A percentile compares a stretch with the other conserved stretches of the same genome.
Evolutionary conservation across 64 coral and sea anemone species (phyloP).

Genomic region (Montipora sp.): DNA sequence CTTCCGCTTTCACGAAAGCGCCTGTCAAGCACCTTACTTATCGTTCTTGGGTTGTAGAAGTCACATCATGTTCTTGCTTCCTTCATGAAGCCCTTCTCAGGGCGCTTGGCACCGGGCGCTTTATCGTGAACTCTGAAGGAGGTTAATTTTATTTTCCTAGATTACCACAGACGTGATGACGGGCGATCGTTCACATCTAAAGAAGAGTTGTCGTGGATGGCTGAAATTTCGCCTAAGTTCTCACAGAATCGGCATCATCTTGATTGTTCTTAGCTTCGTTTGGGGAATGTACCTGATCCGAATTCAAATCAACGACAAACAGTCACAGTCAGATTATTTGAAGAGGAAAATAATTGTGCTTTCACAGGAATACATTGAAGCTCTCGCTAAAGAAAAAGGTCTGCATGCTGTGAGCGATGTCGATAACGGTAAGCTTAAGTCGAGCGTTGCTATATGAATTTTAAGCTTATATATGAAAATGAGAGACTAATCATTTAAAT

Average conservation of each 20-base stretch:
- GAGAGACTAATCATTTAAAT: too few species aligned
- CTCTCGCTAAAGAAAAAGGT: slow-evolving; percentile 80
- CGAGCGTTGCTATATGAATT: too few species aligned
- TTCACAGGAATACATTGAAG: slow-evolving; percentile 86
- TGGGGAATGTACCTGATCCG: slow-evolving; percentile 96
- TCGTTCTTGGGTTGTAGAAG: too few species aligned
- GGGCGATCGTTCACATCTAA: slow-evolving; percentile 34
- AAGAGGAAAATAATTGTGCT: slow-evolving; percentile 84
- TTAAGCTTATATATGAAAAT: too few species aligned
- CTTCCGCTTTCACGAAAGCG: too few species aligned
- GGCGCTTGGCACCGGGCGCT: too few species aligned
- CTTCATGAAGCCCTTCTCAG: background rate
- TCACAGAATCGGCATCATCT: slow-evolving; percentile 68
- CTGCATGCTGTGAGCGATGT: slow-evolving; percentile 54
- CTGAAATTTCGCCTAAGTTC: slow-evolving; percentile 44
- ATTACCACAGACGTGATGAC: background rate
- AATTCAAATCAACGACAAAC: slow-evolving; percentile 75
- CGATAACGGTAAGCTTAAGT: slow-evolving; percentile 24
- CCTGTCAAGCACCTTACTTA: too few species aligned
- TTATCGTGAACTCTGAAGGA: background rate
- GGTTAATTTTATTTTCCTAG: background rate
- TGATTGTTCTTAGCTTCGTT: slow-evolving; percentile 74
- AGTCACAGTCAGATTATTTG: slow-evolving; percentile 69
- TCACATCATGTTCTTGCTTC: too few species aligned
- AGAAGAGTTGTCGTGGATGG: background rate